phyloP scores from a whole-genome alignment of 2,888 invertebrate species.

The Tenthredo distinguenda region DNA sequence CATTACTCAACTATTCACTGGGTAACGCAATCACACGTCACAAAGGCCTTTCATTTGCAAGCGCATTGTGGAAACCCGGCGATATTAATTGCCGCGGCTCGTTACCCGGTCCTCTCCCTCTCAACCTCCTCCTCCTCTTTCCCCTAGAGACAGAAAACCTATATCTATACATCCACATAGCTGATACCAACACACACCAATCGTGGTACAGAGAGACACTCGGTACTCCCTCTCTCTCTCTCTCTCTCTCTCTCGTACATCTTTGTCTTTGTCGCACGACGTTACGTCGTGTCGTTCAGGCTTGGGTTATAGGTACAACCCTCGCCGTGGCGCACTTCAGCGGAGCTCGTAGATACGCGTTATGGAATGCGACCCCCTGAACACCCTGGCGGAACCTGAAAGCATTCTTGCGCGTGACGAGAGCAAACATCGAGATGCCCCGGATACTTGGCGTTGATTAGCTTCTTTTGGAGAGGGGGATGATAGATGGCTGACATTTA shows the following conservation, averaged over 20 bases:
- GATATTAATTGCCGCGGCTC: slow-evolving; percentile 78
- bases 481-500: slow-evolving; percentile 22
- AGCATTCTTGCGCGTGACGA: slow-evolving; percentile 51
- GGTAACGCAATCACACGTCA: slow-evolving; percentile 78
- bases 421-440: slow-evolving; percentile 48
- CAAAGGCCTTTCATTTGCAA: slow-evolving; percentile 79
- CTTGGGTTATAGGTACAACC: background rate
- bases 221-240: slow-evolving; percentile 63
- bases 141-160: slow-evolving; percentile 40
- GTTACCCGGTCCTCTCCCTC: slow-evolving; percentile 72
- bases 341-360: slow-evolving; percentile 20
- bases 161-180: slow-evolving; percentile 1
- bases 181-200: background rate
- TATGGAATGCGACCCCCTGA: slow-evolving; percentile 30
- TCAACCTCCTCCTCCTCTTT: slow-evolving; percentile 52
- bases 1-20: slow-evolving; percentile 78
- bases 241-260: slow-evolving; percentile 63
- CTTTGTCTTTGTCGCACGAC: slow-evolving; percentile 56
- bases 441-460: slow-evolving; percentile 51
- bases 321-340: background rate
- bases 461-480: slow-evolving; percentile 7
- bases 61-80: slow-evolving; percentile 78
- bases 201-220: slow-evolving; percentile 59
- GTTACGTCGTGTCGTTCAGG: background rate
- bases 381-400: slow-evolving; percentile 9